These are phyloP conservation scores for Parazoanthus atlanticus DNA, from an alignment of 92 coral and sea anemone genomes.

Conservation along the genomic window DNA sequence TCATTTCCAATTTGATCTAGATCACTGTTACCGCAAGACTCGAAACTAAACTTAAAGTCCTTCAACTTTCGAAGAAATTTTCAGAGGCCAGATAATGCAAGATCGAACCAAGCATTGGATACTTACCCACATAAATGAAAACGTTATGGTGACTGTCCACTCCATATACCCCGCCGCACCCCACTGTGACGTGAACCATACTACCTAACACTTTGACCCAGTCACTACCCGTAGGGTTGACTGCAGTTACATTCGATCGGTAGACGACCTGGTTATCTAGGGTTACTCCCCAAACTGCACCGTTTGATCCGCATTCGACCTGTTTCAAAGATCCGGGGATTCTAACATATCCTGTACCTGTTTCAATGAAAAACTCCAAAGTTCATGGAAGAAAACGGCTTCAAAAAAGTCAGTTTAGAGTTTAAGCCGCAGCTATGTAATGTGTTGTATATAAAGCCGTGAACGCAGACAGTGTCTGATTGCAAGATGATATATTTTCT, in stretches of 20 bases:
- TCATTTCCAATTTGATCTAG: too few relatives aligned
- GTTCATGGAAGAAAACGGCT: not conserved
- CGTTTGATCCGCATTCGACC: slow-evolving; percentile 14
- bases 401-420: too few relatives aligned
- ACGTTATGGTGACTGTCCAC: not conserved
- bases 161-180: slow-evolving; percentile 9
- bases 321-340: not conserved
- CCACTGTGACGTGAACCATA: slow-evolving; percentile 23
- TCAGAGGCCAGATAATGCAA: not conserved
- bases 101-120: not conserved
- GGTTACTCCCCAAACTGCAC: slow-evolving; percentile 17
- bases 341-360: not conserved
- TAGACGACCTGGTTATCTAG: not conserved
- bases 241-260: slow-evolving; percentile 21
- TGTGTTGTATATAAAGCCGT: too few relatives aligned
- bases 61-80: too few relatives aligned
- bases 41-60: too few relatives aligned
- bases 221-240: slow-evolving; percentile 11
- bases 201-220: slow-evolving; percentile 13
- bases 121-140: slow-evolving; percentile 9
- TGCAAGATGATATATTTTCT: too few relatives aligned
- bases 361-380: not conserved
- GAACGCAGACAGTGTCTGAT: too few relatives aligned
- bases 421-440: too few relatives aligned
- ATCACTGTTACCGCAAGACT: too few relatives aligned